phyloP scores from a whole-genome alignment of 1,140 invertebrate species.

The Calycopis cecrops region DNA sequence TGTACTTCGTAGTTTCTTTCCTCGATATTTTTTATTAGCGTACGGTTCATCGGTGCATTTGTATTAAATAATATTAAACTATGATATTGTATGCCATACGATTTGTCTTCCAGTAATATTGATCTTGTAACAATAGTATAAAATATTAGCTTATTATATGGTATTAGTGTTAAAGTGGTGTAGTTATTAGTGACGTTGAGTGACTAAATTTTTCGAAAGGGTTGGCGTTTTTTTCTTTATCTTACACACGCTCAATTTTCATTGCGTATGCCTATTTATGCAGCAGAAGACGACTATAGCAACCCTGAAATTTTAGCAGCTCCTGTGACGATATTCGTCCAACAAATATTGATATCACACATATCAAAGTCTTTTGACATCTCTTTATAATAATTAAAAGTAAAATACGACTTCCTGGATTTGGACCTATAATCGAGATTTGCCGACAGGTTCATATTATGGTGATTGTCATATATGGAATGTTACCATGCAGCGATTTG shows the following conservation, averaged over 20 bases:
- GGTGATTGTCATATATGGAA: too few relatives aligned
- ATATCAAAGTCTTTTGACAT: too few relatives aligned
- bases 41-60: slow-evolving; percentile 64
- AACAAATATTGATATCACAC: too few relatives aligned
- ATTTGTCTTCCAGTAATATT: slow-evolving; percentile 73
- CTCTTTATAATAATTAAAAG: too few relatives aligned
- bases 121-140: slow-evolving; percentile 70
- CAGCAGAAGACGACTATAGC: too few relatives aligned
- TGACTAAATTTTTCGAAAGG: slow-evolving; percentile 10
- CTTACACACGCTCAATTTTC: neutral
- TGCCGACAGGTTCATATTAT: too few relatives aligned
- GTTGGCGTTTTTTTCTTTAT: neutral
- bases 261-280: too few relatives aligned
- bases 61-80: slow-evolving; percentile 62
- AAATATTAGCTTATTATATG: slow-evolving; percentile 68
- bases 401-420: too few relatives aligned
- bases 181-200: slow-evolving; percentile 26
- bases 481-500: too few relatives aligned
- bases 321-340: too few relatives aligned
- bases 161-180: slow-evolving; percentile 33
- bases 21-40: slow-evolving; percentile 61
- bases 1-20: slow-evolving; percentile 63
- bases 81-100: slow-evolving; percentile 72
- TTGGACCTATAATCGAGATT: too few relatives aligned
- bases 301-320: too few relatives aligned